Evolutionary conservation across 2,888 invertebrate species (phyloP).

Genomic region (Apomyelois bistriatella): DNA sequence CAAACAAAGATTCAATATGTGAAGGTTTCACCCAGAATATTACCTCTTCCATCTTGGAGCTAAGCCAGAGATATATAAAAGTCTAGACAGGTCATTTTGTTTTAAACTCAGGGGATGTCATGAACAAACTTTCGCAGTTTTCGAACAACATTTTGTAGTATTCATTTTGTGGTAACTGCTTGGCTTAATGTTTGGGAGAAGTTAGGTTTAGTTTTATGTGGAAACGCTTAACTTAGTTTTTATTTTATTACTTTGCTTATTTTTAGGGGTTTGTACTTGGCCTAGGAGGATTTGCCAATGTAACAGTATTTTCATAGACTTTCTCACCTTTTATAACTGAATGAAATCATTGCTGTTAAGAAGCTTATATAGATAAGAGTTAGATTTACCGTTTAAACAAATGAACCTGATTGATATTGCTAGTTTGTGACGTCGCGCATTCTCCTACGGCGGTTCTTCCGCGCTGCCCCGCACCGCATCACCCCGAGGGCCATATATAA

Average conservation of each 20-base stretch:
- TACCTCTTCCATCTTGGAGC: slow-evolving; percentile 1
- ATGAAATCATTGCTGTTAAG: no score
- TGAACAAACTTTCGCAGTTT: not conserved
- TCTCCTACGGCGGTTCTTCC: no score
- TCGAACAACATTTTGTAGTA: not conserved
- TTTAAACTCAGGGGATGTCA: not conserved
- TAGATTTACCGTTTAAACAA: no score
- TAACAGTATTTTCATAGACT: no score
- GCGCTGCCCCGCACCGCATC: no score
- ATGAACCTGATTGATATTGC: no score
- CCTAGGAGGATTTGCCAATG: no score
- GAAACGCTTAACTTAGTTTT: not conserved
- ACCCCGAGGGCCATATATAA: no score
- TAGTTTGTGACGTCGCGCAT: no score
- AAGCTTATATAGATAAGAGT: no score
- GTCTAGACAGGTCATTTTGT: slow-evolving; percentile 6
- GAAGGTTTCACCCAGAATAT: not conserved
- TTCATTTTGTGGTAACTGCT: slow-evolving; percentile 1
- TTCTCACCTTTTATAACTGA: no score
- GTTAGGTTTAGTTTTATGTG: slow-evolving; percentile 2
- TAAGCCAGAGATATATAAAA: slow-evolving; percentile 4
- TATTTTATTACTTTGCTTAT: not conserved
- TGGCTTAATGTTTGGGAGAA: not conserved
- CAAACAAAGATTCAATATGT: not conserved
- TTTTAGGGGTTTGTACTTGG: no score